Evolutionary conservation across 2,888 invertebrate species (phyloP).

Genomic region (Apamea monoglypha): DNA sequence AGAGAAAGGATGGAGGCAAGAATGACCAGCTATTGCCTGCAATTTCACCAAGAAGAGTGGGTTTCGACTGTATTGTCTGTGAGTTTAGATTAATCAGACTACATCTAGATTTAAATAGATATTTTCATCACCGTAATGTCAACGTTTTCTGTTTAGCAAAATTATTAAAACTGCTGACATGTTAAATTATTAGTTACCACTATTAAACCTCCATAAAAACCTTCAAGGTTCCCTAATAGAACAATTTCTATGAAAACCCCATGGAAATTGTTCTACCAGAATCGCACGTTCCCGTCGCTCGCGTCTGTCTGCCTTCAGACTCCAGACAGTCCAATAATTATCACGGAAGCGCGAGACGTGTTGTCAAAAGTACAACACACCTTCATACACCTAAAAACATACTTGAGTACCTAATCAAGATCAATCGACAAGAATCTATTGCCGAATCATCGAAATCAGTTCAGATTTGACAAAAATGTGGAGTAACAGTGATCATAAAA

Average conservation of each 20-base stretch:
- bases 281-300: too few relatives aligned
- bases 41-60: not conserved
- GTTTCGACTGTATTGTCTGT: too few relatives aligned
- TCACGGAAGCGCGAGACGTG: not conserved
- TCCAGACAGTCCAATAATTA: not conserved
- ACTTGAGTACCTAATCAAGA: not conserved
- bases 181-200: too few relatives aligned
- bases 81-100: too few relatives aligned
- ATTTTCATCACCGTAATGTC: too few relatives aligned
- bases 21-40: not conserved
- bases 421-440: not conserved
- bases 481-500: not conserved
- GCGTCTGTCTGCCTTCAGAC: too few relatives aligned
- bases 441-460: not conserved
- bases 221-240: too few relatives aligned
- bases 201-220: too few relatives aligned
- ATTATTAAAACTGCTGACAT: too few relatives aligned
- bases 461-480: not conserved
- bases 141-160: too few relatives aligned
- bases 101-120: too few relatives aligned
- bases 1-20: conserved; percentile 3
- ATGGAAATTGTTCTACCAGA: too few relatives aligned
- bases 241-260: not conserved
- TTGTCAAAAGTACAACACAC: not conserved
- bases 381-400: not conserved